Percentiles rank a stretch among this genome's conserved stretches.
Evolutionary conservation across 2,888 invertebrate genomes (phyloP).

Genomic region (Gandaritis pyraliata): DNA sequence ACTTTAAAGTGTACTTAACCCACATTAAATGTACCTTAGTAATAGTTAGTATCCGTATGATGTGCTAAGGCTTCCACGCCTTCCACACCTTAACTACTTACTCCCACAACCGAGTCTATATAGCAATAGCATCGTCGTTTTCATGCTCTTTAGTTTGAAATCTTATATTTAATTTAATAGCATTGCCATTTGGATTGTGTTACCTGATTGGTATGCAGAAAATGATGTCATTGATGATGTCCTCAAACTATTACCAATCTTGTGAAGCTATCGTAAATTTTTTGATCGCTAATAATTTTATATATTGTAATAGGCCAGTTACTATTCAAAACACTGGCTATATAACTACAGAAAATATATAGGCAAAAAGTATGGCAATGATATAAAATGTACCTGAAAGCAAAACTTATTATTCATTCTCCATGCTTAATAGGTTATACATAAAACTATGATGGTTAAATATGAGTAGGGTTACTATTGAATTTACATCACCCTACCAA

Average conservation of each 20-base stretch:
- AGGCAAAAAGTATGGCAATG: no score
- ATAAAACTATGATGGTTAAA: slow-evolving; percentile 4
- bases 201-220: slow-evolving; percentile 6
- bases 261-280: slow-evolving; percentile 1
- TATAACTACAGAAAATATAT: no score
- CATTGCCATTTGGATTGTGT: background rate
- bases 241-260: slow-evolving; percentile 1
- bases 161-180: background rate
- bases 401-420: no score
- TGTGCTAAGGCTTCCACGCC: slow-evolving; percentile 63
- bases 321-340: no score
- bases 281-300: background rate
- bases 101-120: slow-evolving; percentile 44
- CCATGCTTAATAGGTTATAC: no score
- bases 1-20: slow-evolving; percentile 63
- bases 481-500: slow-evolving; percentile 46
- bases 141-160: slow-evolving; percentile 1
- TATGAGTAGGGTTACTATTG: slow-evolving; percentile 15
- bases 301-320: no score
- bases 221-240: slow-evolving; percentile 7
- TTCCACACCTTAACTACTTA: slow-evolving; percentile 41
- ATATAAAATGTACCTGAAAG: no score
- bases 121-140: slow-evolving; percentile 19
- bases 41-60: slow-evolving; percentile 31
- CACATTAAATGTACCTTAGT: slow-evolving; percentile 49